A percentile compares a stretch with the other conserved stretches of the same genome.
Evolutionary conservation across 1,140 invertebrate species (phyloP).

Genomic region (Drosophila ficusphila): DNA sequence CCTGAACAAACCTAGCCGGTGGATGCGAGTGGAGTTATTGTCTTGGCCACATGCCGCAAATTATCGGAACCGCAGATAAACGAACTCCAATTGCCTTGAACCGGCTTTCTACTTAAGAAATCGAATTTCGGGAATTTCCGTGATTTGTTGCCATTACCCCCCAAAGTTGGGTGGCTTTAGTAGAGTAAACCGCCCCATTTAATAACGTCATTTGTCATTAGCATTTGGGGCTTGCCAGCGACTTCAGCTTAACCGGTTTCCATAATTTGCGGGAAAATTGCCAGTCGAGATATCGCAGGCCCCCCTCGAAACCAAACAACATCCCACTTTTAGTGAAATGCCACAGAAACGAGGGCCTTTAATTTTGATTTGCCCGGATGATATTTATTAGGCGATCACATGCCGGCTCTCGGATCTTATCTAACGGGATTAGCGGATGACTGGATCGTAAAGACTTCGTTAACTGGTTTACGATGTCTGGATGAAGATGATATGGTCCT

Average conservation of each 20-base stretch:
- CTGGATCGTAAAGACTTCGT: constrained; percentile 51
- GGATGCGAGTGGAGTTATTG: background rate
- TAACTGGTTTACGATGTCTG: constrained; percentile 57
- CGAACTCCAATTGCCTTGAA: constrained; percentile 35
- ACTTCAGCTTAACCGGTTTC: constrained; percentile 38
- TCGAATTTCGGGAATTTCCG: constrained; percentile 29
- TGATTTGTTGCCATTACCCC: constrained; percentile 21
- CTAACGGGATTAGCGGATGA: constrained; percentile 19
- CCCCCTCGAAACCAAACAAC: background rate
- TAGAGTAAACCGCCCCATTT: constrained; percentile 12
- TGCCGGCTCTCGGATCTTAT: constrained; percentile 17
- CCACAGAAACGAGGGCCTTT: constrained; percentile 10
- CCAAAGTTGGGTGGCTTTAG: background rate
- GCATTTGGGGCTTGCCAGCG: constrained; percentile 18
- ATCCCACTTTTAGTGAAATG: constrained; percentile 9
- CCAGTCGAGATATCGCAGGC: background rate
- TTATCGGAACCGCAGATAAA: constrained; percentile 9
- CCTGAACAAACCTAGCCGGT: constrained; percentile 49
- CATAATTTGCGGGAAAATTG: constrained; percentile 30
- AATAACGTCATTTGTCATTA: constrained; percentile 33
- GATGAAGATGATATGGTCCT: constrained; percentile 21
- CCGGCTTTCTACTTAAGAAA: constrained; percentile 9
- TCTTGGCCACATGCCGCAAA: background rate
- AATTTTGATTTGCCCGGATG: constrained; percentile 16
- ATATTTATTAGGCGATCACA: constrained; percentile 43